Percentiles rank a stretch among this genome's conserved stretches.
Conservation (phyloP, 35 echinoderm and acorn worm species). For the Nesometra sesokonis region DNA sequence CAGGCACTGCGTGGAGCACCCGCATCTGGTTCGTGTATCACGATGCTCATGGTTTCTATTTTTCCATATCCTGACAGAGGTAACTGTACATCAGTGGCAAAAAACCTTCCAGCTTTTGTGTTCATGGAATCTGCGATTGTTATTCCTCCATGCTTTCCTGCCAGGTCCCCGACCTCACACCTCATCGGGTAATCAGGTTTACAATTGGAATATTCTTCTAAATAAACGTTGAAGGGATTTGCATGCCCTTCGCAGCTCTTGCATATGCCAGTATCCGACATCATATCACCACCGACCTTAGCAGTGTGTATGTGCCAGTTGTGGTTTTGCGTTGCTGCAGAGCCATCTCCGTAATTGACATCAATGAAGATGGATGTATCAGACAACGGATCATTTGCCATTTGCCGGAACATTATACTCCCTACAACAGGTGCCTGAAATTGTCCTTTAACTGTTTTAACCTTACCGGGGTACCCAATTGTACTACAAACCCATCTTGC, state of each 20-base stretch:
- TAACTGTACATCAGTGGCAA: constrained; percentile 70
- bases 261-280: constrained; percentile 34
- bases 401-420: constrained; percentile 63
- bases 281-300: constrained; percentile 43
- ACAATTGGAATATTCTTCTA: constrained; percentile 56
- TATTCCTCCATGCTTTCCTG: constrained; percentile 57
- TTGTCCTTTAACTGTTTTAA: constrained; percentile 49
- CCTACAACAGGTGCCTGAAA: constrained; percentile 70
- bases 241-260: constrained; percentile 46
- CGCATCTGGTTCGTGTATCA: constrained; percentile 52
- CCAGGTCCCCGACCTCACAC: constrained; percentile 83
- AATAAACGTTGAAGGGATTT: constrained; percentile 68
- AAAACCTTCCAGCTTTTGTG: constrained; percentile 44
- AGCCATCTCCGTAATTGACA: constrained; percentile 60
- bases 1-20: constrained; percentile 44
- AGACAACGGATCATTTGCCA: constrained; percentile 47
- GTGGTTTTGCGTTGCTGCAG: constrained; percentile 32
- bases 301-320: constrained; percentile 84
- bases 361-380: constrained; percentile 81
- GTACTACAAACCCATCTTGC: constrained; percentile 60
- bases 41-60: constrained; percentile 42
- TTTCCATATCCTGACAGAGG: constrained; percentile 60
- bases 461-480: constrained; percentile 62
- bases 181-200: constrained; percentile 38
- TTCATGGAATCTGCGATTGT: constrained; percentile 27